Conservation (phyloP, 2,888 invertebrate genomes). For the Pandemis heparana region DNA sequence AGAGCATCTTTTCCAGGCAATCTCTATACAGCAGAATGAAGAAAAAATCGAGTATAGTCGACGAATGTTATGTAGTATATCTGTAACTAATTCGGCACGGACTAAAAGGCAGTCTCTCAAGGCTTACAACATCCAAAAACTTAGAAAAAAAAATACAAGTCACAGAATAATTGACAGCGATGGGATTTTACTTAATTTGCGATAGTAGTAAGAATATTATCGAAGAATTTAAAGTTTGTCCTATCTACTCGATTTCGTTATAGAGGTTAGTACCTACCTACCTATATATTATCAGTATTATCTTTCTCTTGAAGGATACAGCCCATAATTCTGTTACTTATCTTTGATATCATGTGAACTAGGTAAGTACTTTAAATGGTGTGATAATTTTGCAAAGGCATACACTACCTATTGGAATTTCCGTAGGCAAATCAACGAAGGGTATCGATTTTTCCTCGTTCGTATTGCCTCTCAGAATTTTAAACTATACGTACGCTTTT, state of each 20-base stretch:
- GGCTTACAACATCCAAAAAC: no score
- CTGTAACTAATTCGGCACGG: no score
- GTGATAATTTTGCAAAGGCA: background rate
- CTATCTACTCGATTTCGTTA: background rate
- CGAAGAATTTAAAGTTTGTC: background rate
- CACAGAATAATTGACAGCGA: background rate
- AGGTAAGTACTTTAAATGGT: background rate
- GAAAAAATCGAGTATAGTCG: no score
- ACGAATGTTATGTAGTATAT: no score
- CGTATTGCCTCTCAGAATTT: no score
- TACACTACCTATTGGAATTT: no score
- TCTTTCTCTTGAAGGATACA: conserved; percentile 2
- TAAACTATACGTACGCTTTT: no score
- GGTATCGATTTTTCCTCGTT: no score
- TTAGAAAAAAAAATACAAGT: background rate
- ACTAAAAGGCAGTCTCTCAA: no score
- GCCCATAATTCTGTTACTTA: background rate
- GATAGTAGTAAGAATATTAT: background rate
- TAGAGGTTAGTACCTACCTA: background rate
- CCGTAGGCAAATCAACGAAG: no score
- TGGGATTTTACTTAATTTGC: background rate
- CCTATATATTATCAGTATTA: background rate
- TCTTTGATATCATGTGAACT: background rate
- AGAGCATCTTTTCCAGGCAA: no score
- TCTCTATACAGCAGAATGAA: no score